Percentiles rank a stretch among this genome's conserved stretches.
Conservation (phyloP, 1,140 invertebrate species). For the Schlechtendalia chinensis region DNA sequence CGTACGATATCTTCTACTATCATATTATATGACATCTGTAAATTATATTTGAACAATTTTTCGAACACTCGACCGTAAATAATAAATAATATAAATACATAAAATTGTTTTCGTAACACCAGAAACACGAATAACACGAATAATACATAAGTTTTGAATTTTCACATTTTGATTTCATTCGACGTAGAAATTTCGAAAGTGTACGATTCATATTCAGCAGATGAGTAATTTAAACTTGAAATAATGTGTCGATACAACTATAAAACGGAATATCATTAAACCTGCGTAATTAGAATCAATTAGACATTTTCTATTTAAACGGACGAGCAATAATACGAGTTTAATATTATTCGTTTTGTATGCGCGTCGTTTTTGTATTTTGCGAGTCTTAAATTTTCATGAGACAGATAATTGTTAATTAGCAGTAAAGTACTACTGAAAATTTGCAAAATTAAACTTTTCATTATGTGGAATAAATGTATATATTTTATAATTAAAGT, state of each 20-base stretch:
- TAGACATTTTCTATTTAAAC: neutral
- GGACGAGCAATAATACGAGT: neutral
- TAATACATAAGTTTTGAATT: neutral
- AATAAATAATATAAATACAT: no score
- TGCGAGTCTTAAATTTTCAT: neutral
- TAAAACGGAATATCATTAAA: neutral
- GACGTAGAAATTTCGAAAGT: neutral
- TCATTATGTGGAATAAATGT: no score
- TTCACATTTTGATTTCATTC: neutral
- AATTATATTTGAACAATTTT: no score
- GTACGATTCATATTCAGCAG: neutral
- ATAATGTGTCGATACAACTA: neutral
- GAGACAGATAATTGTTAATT: neutral
- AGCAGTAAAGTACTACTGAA: neutral
- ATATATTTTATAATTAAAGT: no score
- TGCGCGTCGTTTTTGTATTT: no score
- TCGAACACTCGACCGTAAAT: no score
- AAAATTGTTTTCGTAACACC: no score
- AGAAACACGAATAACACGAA: no score
- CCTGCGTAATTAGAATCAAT: neutral
- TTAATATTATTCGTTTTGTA: neutral
- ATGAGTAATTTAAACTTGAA: slow-evolving; percentile 3
- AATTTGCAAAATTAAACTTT: neutral
- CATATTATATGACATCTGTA: no score
- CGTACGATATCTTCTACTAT: no score